Conservation (phyloP, 2,888 invertebrate genomes). For the Drosophila imparisetae region DNA sequence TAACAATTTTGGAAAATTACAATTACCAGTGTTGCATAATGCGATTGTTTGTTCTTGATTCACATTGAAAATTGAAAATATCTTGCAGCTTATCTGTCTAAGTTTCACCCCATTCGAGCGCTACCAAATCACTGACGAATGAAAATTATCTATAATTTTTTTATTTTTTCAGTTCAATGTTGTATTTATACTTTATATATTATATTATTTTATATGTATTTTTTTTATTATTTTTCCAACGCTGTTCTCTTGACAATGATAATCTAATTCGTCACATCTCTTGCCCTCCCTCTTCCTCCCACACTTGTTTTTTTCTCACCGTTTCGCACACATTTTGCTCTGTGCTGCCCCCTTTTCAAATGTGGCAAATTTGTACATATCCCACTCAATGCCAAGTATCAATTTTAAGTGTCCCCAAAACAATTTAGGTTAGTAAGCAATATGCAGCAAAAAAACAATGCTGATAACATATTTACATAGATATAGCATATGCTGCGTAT, state of each 20-base stretch:
- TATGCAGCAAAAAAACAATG: conserved; percentile 46
- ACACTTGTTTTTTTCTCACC: not conserved
- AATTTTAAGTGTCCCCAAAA: conserved; percentile 64
- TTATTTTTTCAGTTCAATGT: conserved; percentile 11
- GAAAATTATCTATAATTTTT: not conserved
- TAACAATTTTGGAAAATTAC: conserved; percentile 3
- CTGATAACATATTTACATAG: conserved; percentile 4
- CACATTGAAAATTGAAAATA: not conserved
- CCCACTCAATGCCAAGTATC: conserved; percentile 72
- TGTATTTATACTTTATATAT: not conserved
- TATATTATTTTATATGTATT: conserved; percentile 27
- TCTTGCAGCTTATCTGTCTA: not conserved
- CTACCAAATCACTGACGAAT: not conserved
- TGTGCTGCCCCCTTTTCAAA: conserved; percentile 15
- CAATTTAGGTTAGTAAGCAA: conserved; percentile 68
- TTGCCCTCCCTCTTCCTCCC: not conserved
- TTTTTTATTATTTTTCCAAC: conserved; percentile 9
- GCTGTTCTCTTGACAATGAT: conserved; percentile 36
- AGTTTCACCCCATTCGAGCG: not conserved
- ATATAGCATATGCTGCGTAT: not conserved
- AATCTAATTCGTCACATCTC: conserved; percentile 8
- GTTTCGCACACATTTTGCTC: conserved; percentile 17
- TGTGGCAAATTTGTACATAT: conserved; percentile 43
- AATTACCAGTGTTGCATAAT: not conserved
- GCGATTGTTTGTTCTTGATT: not conserved